Percentiles rank a stretch among this genome's conserved stretches.
phyloP scores from a whole-genome alignment of 2,888 invertebrate genomes.

The Fragum sueziense region DNA sequence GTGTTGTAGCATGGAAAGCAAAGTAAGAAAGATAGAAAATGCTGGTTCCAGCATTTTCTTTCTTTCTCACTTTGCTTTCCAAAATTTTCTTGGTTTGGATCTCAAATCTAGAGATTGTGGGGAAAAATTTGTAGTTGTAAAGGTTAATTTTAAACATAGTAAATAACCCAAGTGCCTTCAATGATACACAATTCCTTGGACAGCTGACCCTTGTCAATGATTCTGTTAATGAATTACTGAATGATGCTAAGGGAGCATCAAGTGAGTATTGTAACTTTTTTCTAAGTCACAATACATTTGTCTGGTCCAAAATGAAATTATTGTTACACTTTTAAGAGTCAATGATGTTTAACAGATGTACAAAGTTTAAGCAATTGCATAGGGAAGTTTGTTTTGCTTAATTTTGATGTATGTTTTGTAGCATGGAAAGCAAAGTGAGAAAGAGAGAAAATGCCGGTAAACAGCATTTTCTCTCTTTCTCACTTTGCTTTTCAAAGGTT shows the following conservation, averaged over 20 bases:
- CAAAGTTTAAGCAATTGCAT: not conserved
- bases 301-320: too few relatives aligned
- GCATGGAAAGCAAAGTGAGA: too few relatives aligned
- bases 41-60: too few relatives aligned
- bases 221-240: slow-evolving; percentile 89
- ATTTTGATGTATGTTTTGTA: not conserved
- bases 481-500: too few relatives aligned
- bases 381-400: not conserved
- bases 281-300: not conserved
- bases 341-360: too few relatives aligned
- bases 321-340: too few relatives aligned
- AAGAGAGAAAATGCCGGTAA: too few relatives aligned
- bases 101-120: slow-evolving; percentile 34
- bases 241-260: slow-evolving; percentile 86
- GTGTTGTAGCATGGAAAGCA: too few relatives aligned
- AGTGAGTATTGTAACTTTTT: slow-evolving; percentile 59
- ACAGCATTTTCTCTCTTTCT: too few relatives aligned
- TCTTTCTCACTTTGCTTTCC: too few relatives aligned
- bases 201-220: slow-evolving; percentile 90
- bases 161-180: slow-evolving; percentile 95
- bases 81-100: not conserved
- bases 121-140: slow-evolving; percentile 85
- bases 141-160: slow-evolving; percentile 92
- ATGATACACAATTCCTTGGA: slow-evolving; percentile 94
- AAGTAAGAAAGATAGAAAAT: too few relatives aligned